A percentile compares a stretch with the other conserved stretches of the same genome.
Conservation (phyloP, 2,113 vertebrate species). For the Rhabdornis inornatus region DNA sequence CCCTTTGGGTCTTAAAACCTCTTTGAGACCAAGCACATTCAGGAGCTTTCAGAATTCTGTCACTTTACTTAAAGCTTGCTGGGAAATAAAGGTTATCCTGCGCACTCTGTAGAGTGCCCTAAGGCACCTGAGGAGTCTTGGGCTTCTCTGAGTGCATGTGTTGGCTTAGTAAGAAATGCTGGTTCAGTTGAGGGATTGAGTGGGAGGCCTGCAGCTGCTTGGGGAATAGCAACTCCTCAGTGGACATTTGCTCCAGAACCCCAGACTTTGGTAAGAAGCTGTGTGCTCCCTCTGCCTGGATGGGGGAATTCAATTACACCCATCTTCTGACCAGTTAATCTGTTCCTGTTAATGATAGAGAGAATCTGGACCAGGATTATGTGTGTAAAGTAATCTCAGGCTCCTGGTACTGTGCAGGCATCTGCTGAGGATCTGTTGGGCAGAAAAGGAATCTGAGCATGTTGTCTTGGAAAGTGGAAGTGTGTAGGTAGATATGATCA, state of each 20-base stretch:
- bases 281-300: background rate
- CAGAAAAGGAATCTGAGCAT: background rate
- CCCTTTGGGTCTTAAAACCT: background rate
- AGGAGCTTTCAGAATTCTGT: background rate
- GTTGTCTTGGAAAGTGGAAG: background rate
- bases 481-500: background rate
- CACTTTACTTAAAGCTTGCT: background rate
- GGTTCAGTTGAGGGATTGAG: background rate
- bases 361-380: background rate
- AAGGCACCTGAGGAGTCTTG: background rate
- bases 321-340: background rate
- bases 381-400: fast-evolving
- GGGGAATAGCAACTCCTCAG: background rate
- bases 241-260: background rate
- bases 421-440: background rate
- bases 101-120: background rate
- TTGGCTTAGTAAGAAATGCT: background rate
- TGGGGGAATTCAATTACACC: background rate
- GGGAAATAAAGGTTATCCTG: background rate
- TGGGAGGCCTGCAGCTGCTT: background rate
- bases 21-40: background rate
- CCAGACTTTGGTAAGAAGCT: background rate
- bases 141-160: background rate
- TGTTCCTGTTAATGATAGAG: background rate
- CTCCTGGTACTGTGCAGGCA: background rate